Percentiles rank a stretch among this genome's conserved stretches.
Evolutionary conservation across 2,888 invertebrate genomes (phyloP).

Genomic region (Cryptocephalus primarius): DNA sequence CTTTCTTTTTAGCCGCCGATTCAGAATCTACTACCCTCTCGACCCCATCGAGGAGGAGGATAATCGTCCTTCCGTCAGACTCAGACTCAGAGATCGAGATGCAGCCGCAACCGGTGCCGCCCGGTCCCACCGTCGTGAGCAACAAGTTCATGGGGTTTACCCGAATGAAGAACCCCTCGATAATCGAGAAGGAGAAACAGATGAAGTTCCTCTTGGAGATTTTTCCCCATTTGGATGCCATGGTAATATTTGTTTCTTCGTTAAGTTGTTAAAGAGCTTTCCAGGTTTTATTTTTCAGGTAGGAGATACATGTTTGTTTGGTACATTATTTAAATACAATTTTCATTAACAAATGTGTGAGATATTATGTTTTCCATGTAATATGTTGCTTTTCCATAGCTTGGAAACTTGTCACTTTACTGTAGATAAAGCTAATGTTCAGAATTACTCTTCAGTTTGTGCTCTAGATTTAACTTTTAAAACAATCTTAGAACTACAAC

Average conservation of each 20-base stretch:
- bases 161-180: constrained; percentile 21
- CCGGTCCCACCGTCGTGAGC: constrained; percentile 11
- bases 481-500: no score
- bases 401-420: no score
- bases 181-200: constrained; percentile 44
- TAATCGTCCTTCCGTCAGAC: constrained; percentile 30
- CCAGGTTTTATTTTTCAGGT: no score
- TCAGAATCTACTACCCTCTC: constrained; percentile 12
- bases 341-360: no score
- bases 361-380: no score
- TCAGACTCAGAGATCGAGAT: constrained; percentile 43
- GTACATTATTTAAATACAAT: no score
- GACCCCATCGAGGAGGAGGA: constrained; percentile 9
- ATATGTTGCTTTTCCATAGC: no score
- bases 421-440: no score
- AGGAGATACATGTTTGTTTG: no score
- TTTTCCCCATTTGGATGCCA: constrained; percentile 49
- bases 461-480: no score
- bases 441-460: no score
- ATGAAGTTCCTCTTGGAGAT: constrained; percentile 52
- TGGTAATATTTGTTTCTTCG: constrained; percentile 34
- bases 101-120: constrained; percentile 3
- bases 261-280: neutral
- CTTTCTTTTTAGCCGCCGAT: constrained; percentile 12
- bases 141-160: constrained; percentile 13